phyloP scores from a whole-genome alignment of 1,140 invertebrate genomes.

The Rhagoletis zephyria region DNA sequence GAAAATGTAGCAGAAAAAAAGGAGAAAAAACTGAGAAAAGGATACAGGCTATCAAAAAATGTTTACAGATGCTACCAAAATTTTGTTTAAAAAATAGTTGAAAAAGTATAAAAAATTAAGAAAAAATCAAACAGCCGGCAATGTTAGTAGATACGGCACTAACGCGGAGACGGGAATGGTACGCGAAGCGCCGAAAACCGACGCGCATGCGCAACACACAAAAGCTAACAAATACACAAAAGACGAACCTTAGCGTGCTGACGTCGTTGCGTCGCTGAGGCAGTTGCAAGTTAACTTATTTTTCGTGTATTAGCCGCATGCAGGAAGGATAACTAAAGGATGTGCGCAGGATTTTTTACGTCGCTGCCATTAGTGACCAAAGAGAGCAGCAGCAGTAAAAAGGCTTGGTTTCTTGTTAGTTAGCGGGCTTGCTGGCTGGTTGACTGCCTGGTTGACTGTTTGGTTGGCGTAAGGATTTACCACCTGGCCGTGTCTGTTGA shows the following conservation, averaged over 20 bases:
- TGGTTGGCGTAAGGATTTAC: constrained; percentile 52
- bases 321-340: constrained; percentile 27
- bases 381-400: neutral
- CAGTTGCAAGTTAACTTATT: constrained; percentile 44
- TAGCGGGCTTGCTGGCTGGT: neutral
- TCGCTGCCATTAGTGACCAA: neutral
- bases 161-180: neutral
- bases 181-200: constrained; percentile 8
- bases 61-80: constrained; percentile 53
- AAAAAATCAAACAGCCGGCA: constrained; percentile 46
- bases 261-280: neutral
- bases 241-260: neutral
- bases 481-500: constrained; percentile 52
- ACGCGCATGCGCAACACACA: constrained; percentile 28
- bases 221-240: neutral
- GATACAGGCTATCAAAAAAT: constrained; percentile 37
- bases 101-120: constrained; percentile 6
- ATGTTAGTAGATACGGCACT: neutral
- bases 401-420: too few relatives aligned
- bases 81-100: constrained; percentile 4
- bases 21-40: constrained; percentile 21
- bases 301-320: neutral
- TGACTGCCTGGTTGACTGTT: neutral
- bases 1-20: constrained; percentile 13
- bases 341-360: constrained; percentile 39